Evolutionary conservation across 2,888 invertebrate species (phyloP), one percentile per base, ranked within the genome.

Genomic region (Eupeodes luniger): DNA sequence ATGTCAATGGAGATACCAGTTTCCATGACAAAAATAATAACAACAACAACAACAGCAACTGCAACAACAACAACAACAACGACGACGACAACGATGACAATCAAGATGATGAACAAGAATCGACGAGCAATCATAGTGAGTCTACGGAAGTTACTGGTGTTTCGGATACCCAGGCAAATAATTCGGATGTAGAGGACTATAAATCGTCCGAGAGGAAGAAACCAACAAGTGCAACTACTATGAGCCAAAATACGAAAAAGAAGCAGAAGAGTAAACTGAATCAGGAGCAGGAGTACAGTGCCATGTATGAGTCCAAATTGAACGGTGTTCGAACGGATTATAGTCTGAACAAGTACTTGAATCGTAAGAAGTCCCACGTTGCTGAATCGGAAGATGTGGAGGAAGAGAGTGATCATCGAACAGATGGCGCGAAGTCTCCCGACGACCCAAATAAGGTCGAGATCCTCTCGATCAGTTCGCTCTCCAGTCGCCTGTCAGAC

Each of bases 91-190:
- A 74, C 67, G 85, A 88, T 61, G 67, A 53, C 74, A 53, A 85
- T 47, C 59, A 69, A 76, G 83, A 90, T 64, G 61, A 61, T 64
- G 87, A 85, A 57, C 81, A 75, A 53, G 93, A 93, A 55, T 91
- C 92, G 34, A 91, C 91, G 67, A 93, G 93, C 82, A 91, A 92
- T 89, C 93, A 92, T 86, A 93, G 93, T 89, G 93, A 93, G 83
- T 93, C 92, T 36, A 93, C 93, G 4, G 93, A 93, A 90, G 89
- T 93, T 47, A 93, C 93, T 1, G 92, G 93, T 19, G 91, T 93
- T 81, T 92, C 92, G 62, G 92, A 92, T 78, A 92, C 92, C 76
- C 90, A 91, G 85, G 90, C 90, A 62, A 91, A 72, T 72, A 90
- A 90, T 74, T 91, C 91, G 89, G 91, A 90, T 76, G 49, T 40